Percentiles rank a stretch among this genome's conserved stretches.
These are phyloP conservation scores for Ophion slaviceki DNA, from an alignment of 2,888 invertebrate species.

Conservation along the genomic window DNA sequence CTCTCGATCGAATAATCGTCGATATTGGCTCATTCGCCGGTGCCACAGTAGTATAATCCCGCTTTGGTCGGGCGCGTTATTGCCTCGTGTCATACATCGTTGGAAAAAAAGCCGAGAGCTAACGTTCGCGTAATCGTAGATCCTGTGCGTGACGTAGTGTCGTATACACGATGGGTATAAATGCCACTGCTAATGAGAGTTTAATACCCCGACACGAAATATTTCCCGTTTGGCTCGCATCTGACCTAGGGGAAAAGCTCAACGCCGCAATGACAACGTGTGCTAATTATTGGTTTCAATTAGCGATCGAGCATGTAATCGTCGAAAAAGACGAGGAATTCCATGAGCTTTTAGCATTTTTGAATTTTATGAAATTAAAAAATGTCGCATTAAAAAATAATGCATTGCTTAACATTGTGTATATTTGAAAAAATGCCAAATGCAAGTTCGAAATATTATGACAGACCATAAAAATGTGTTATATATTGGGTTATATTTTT, in stretches of 20 bases:
- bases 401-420: too few relatives aligned
- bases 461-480: too few relatives aligned
- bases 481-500: too few relatives aligned
- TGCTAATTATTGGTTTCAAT: constrained; percentile 76
- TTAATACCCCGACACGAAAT: constrained; percentile 63
- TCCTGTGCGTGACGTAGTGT: constrained; percentile 7
- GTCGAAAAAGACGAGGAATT: too few relatives aligned
- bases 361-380: too few relatives aligned
- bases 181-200: constrained; percentile 67
- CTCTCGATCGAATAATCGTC: too few relatives aligned
- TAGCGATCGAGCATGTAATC: constrained; percentile 60
- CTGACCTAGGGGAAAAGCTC: constrained; percentile 29
- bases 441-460: too few relatives aligned
- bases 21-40: background rate
- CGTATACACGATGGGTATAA: constrained; percentile 16
- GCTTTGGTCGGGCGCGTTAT: constrained; percentile 45
- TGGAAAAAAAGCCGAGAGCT: constrained; percentile 27
- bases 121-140: constrained; percentile 11
- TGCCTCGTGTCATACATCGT: background rate
- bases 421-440: too few relatives aligned
- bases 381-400: too few relatives aligned
- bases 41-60: constrained; percentile 44
- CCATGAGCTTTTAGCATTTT: too few relatives aligned
- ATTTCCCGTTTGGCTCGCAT: constrained; percentile 23
- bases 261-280: constrained; percentile 59